Evolutionary conservation across 2,888 invertebrate genomes (phyloP), one percentile per base, ranked within the genome.

Genomic region (Apotomis betuletana): DNA sequence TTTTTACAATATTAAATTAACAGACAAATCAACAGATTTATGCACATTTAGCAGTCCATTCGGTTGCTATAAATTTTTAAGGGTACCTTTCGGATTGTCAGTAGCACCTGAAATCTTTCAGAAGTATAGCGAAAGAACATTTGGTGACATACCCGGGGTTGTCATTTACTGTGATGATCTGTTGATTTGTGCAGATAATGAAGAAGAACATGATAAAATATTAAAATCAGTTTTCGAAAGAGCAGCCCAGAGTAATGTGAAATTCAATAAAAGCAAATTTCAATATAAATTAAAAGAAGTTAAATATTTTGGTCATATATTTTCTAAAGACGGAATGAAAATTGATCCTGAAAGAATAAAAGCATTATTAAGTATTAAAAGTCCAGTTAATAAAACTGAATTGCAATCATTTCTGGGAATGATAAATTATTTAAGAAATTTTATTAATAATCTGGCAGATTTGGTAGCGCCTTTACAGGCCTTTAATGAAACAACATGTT

Each of bases 1-100:
- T 6, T 77, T 78, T 73, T 76, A 76, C 73, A 78, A 77, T 74
- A 76, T 76, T 38, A 75, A 67, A 58, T 36, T 76, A n/a, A 8
- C 10, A 5, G 58, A 74, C 36, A 52, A 73, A 3, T 77, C 75
- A 15, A 70, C 6, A 55, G 74, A 77, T 38, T 49, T 75, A 0
- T 77, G 75, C 63, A 75, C 74, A 2, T 77, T 77, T 57, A 76
- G 58, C 65, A 78, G 69, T 15, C 76, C 75, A 0, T 77, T 64
- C 70, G 75, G 77, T 0, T 75, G 75, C 68, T 80, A 78, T 75
- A 75, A 78, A 73, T 86, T 80, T 75, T 69, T 74, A 52, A 76
- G 84, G 38, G 44, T 85, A 49, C 81, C 85, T 3, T 86, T 85
- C 79, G 85, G 84, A 2, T 5, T 67, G 5, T 67, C 67, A 0